Conservation (phyloP, 1,140 invertebrate species). For the Palaemon carinicauda region DNA sequence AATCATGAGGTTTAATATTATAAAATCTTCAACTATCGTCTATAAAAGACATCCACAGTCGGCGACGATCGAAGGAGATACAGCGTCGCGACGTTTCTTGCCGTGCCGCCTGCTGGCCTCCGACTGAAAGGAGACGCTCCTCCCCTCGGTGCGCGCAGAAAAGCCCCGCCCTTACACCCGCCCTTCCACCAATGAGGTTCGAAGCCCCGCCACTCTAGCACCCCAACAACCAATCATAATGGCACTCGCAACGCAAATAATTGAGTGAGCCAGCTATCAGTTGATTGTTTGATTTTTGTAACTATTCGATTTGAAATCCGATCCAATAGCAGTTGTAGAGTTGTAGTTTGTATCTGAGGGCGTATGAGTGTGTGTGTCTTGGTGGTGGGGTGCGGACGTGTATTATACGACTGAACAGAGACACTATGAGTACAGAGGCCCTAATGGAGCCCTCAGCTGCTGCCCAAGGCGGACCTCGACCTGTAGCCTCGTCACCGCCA, state of each 20-base stretch:
- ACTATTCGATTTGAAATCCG: constrained; percentile 61
- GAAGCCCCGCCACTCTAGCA: constrained; percentile 54
- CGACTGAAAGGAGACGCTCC: constrained; percentile 53
- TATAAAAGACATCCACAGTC: neutral
- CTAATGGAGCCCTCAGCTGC: constrained; percentile 52
- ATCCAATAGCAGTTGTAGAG: constrained; percentile 61
- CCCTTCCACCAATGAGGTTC: constrained; percentile 44
- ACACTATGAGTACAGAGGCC: constrained; percentile 58
- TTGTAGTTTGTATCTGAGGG: constrained; percentile 61
- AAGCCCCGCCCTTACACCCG: constrained; percentile 38
- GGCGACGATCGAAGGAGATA: neutral
- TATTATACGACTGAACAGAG: constrained; percentile 33
- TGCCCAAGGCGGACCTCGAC: constrained; percentile 53
- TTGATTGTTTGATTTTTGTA: constrained; percentile 61
- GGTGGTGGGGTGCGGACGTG: constrained; percentile 59
- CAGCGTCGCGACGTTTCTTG: neutral
- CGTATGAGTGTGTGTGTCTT: constrained; percentile 59
- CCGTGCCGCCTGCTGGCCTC: constrained; percentile 42
- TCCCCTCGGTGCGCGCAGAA: constrained; percentile 52
- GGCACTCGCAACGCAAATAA: constrained; percentile 61
- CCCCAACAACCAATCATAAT: constrained; percentile 61
- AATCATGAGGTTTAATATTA: too few relatives aligned
- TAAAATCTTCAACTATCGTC: too few relatives aligned
- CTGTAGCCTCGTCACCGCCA: constrained; percentile 46
- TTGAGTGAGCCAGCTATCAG: constrained; percentile 61